Conservation (phyloP, 2,888 invertebrate genomes). For the Branchipolynoe longqiensis region DNA sequence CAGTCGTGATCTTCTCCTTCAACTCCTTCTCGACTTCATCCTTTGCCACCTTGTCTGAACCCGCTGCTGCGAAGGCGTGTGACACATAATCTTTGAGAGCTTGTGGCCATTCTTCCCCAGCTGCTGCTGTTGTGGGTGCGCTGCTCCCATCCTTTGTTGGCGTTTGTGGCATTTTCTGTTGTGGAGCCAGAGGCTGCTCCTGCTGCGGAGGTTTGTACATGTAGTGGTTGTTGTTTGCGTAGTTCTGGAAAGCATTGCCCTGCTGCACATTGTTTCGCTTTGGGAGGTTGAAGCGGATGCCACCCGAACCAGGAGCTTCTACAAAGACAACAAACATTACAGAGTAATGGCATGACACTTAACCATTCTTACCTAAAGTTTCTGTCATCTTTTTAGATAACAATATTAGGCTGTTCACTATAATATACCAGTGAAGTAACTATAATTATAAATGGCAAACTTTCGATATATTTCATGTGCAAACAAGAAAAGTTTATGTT, state of each 20-base stretch:
- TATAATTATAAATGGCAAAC: too few species aligned
- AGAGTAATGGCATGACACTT: too few species aligned
- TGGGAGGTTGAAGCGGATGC: slow-evolving; percentile 79
- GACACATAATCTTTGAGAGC: slow-evolving; percentile 92
- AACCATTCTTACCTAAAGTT: too few species aligned
- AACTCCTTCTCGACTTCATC: slow-evolving; percentile 96
- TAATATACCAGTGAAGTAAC: too few species aligned
- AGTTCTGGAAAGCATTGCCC: slow-evolving; percentile 64
- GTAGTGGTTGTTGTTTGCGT: slow-evolving; percentile 17
- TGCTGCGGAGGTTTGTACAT: slow-evolving; percentile 27
- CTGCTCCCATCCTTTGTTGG: not conserved
- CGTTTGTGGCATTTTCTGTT: not conserved
- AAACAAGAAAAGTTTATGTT: too few species aligned
- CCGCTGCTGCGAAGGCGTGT: slow-evolving; percentile 94
- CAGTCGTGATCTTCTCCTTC: slow-evolving; percentile 95
- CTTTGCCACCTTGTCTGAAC: slow-evolving; percentile 90
- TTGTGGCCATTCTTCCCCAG: slow-evolving; percentile 86
- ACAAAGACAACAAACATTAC: not conserved
- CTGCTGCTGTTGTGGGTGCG: not conserved
- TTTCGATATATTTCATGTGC: too few species aligned
- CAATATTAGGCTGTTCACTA: too few species aligned
- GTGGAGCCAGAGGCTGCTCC: not conserved
- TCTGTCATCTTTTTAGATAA: too few species aligned
- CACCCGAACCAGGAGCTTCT: slow-evolving; percentile 74
- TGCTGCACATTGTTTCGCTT: slow-evolving; percentile 82